A percentile compares a stretch with the other conserved stretches of the same genome.
Evolutionary conservation across 2,888 invertebrate species (phyloP).

Genomic region (Abrostola tripartita): DNA sequence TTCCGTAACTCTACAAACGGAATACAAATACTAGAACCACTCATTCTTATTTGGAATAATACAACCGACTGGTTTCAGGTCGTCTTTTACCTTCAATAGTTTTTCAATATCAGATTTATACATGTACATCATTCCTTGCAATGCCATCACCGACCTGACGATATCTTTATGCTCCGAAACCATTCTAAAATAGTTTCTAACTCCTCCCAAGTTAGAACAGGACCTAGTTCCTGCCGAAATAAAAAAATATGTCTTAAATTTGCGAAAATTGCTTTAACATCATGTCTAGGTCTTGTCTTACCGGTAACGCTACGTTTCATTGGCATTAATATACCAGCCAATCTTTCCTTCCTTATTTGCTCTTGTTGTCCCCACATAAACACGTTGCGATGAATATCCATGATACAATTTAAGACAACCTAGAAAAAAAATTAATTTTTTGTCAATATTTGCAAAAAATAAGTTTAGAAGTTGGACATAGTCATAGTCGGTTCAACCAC

Average conservation of each 20-base stretch:
- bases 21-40: background rate
- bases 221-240: slow-evolving; percentile 67
- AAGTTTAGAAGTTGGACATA: too few species aligned
- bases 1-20: slow-evolving; percentile 72
- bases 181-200: slow-evolving; percentile 90
- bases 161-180: slow-evolving; percentile 95
- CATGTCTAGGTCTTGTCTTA: slow-evolving; percentile 40
- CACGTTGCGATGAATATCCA: slow-evolving; percentile 92
- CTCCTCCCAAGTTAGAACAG: slow-evolving; percentile 66
- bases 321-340: slow-evolving; percentile 50
- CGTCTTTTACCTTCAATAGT: slow-evolving; percentile 82
- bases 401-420: slow-evolving; percentile 89
- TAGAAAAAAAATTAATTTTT: slow-evolving; percentile 32
- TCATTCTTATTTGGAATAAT: background rate
- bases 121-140: slow-evolving; percentile 92
- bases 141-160: slow-evolving; percentile 91
- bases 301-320: slow-evolving; percentile 63
- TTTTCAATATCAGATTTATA: slow-evolving; percentile 91
- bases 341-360: slow-evolving; percentile 68
- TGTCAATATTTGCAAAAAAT: too few species aligned
- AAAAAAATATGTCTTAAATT: background rate
- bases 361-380: slow-evolving; percentile 94
- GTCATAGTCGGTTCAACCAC: too few species aligned
- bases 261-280: background rate
- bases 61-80: too few species aligned